Base-by-base conservation (phyloP, 2,888 invertebrate genomes). In the Limnephilus lunatus region DNA sequence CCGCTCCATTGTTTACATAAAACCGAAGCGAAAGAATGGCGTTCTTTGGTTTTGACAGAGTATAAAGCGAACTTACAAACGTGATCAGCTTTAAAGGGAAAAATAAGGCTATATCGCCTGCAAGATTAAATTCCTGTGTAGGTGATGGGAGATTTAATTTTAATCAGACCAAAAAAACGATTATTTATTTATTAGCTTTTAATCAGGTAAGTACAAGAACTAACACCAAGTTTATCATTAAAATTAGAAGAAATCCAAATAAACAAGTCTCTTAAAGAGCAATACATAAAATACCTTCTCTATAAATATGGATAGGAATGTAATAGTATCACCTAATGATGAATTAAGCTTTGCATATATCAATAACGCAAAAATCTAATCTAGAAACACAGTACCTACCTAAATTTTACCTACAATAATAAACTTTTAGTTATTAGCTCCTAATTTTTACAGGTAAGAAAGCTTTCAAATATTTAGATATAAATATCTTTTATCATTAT, bases 1-100 rank as follows among this genome's bases (percentile, higher is more conserved):
- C 91, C 87, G 48, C n/a, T 80, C 92, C 92, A 93, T 93, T 93
- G 93, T 93, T 93, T 93, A 93, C 93, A 93, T 87, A 93, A 91
- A 91, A 92, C 90, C 92, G 87, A 92, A 92, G 88, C 93, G 32
- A 83, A 92, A 93, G 92, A 92, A 93, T 92, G 92, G 88, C 88
- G 90, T 87, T 91, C 90, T 48, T 82, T 90, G 82, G 82, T 81
- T 86, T 90, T 90, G 90, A 90, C 90, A 82, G 30, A 48, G 81
- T 82, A 90, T 44, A 90, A 48, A 44, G 90, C 25, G 31, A 82
- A 44, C 90, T 81, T 44, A 90, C 32, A 89, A 68, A 80, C 80
- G 88, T 80, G 88, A 80, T 80, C 88, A 81, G 68, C 30, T 89
- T 68, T 53, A 87, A 87, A 31, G 19, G 12, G 53, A 87, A 39